Evolutionary conservation across 2,113 vertebrate genomes (phyloP), one percentile per base, ranked within the genome.

Genomic region (Callospermophilus lateralis): DNA sequence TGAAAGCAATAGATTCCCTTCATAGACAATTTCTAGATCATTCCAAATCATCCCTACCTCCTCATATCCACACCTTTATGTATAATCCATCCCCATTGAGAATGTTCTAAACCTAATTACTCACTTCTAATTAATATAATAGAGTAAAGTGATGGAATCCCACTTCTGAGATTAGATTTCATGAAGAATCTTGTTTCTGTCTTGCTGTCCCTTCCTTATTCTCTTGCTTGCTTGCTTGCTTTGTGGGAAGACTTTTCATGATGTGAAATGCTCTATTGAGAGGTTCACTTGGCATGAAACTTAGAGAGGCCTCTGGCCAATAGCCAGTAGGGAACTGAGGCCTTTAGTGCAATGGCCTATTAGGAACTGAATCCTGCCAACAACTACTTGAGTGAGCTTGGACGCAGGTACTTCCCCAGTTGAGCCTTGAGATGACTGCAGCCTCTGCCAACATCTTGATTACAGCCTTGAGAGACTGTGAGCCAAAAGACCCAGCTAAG

Each of bases 61-160:
- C 42, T 94, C 26, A 34, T 78, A 76, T 68, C 28, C 53, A 73
- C 17, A 93, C 26, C 3, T 42, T 78, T 76, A n/a, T 88, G 37
- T 89, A 61, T 93, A 72, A 77, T 85, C 81, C 11, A 17, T 63
- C 48, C 20, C 30, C 28, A 2, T 86, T 89, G 26, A 87, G 55
- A 94, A 53, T 45, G 45, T 28, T 32, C 51, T 90, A 30, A 32
- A 63, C 19, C 67, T 74, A 84, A 28, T 78, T 28, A 87, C n/a
- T 91, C 65, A 58, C 32, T 96, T 92, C 67, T 92, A 90, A 92
- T 77, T 37, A 89, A 83, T 4, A 83, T 48, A 97, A 96, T 78
- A 74, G 9, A 85, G 55, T 17, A 95, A 97, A 84, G 45, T 72
- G 73, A 90, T 90, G 34, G 6, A 3, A 78, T 93, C 8, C 81